Evolutionary conservation across 2,797 vertebrate species (phyloP), one percentile per base, ranked within the genome.

Genomic region (Synaphobranchus kaupii): DNA sequence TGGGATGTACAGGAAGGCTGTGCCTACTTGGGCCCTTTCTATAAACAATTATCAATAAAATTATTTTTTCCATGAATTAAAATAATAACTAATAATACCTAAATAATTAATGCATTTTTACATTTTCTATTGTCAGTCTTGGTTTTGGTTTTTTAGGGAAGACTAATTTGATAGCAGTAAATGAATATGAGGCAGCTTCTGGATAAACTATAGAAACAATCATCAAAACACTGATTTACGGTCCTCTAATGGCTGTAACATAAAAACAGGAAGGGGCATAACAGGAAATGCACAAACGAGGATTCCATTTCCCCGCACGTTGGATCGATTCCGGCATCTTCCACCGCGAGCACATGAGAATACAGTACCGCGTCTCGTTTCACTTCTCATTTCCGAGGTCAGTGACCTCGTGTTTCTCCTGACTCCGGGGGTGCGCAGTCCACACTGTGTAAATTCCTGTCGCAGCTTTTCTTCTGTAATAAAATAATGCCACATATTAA

Each of bases 401-500:
- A 83, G n/a, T 56, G 5, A 83, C 52, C 48, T 34, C n/a, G 9
- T 1, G 13, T 56, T 83, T 15, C n/a, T 80, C 76, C 47, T 25
- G 22, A 48, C 76, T 12, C 17, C n/a, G 2, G 13, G 39, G 28
- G 47, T 52, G 48, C 3, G 25, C 22, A 47, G 47, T 28, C 34
- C 6, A 12, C 44, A n/a, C 25, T 50, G 10, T n/a, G 17, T 25
- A 68, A 6, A 66, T 15, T 28, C 39, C 44, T 31, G 13, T 15
- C 60, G 17, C 25, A 66, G 5, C 66, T 63, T 39, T 48, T 31
- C 83, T 10, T 83, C 52, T 10, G 82, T 28, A 47, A 63, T 84
- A 39, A 60, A 68, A 44, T 85, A 71, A 47, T 63, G 28, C 44
- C 31, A 84, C 68, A 10, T 71, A 63, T 85, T 71, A 68, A 47